These are phyloP conservation scores for Maniola jurtina DNA, from an alignment of 1,140 invertebrate species.

Conservation along the genomic window DNA sequence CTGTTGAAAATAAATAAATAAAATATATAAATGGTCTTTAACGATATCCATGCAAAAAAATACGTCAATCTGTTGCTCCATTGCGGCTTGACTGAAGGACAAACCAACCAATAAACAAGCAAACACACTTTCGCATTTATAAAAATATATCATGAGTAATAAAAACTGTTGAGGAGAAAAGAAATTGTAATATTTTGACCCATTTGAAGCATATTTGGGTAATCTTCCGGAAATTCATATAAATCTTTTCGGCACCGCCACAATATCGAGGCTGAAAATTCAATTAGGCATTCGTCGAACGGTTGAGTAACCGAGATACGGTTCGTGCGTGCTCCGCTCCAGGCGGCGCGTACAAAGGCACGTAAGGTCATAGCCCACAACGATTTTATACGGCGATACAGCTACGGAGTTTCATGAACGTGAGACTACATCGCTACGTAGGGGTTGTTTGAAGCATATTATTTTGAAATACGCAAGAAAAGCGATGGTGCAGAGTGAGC, in stretches of 20 bases:
- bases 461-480: too few species aligned
- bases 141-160: too few species aligned
- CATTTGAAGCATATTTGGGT: conserved; percentile 15
- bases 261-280: conserved; percentile 60
- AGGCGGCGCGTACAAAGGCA: conserved; percentile 45
- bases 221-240: conserved; percentile 30
- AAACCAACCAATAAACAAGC: too few species aligned
- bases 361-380: conserved; percentile 36
- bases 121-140: too few species aligned
- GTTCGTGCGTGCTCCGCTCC: conserved; percentile 46
- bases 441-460: too few species aligned
- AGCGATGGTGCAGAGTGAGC: too few species aligned
- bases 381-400: not conserved
- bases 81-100: too few species aligned
- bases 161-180: not conserved
- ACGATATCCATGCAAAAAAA: too few species aligned
- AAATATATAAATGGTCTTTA: too few species aligned
- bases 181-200: conserved; percentile 7
- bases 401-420: conserved; percentile 3
- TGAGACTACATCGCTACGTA: too few species aligned
- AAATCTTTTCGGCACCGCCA: conserved; percentile 47
- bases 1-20: too few species aligned
- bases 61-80: too few species aligned
- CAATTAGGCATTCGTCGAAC: conserved; percentile 64
- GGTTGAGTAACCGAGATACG: conserved; percentile 41